A percentile compares a stretch with the other conserved stretches of the same genome.
These are phyloP conservation scores for Drosophila virilis DNA, from an alignment of 1,140 invertebrate species.

Conservation along the genomic window DNA sequence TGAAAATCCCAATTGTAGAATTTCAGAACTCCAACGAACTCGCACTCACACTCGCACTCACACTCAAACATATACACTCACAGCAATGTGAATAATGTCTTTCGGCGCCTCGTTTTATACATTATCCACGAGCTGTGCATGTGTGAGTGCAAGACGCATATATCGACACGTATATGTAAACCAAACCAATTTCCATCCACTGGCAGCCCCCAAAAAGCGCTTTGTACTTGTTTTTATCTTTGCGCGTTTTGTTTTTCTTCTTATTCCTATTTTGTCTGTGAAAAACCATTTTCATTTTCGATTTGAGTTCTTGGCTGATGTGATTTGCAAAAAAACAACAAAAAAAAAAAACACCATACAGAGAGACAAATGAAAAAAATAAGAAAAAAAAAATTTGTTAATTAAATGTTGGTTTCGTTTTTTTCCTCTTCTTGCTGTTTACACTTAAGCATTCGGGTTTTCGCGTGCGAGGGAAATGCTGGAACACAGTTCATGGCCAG, in stretches of 20 bases:
- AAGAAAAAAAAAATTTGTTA: constrained; percentile 22
- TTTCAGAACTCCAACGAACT: constrained; percentile 31
- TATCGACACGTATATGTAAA: constrained; percentile 46
- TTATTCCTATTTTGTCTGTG: constrained; percentile 14
- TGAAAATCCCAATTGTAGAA: constrained; percentile 1
- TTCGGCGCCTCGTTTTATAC: constrained; percentile 76
- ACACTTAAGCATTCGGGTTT: constrained; percentile 42
- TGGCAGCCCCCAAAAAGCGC: constrained; percentile 59
- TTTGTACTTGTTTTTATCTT: constrained; percentile 52
- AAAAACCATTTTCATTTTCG: constrained; percentile 52
- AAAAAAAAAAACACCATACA: neutral
- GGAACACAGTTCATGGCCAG: constrained; percentile 69
- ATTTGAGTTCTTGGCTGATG: constrained; percentile 17
- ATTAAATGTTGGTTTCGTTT: constrained; percentile 37
- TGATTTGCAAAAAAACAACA: constrained; percentile 59
- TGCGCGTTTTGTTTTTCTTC: neutral
- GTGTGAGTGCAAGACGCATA: constrained; percentile 33
- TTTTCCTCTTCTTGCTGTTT: constrained; percentile 49
- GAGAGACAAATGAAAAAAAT: neutral
- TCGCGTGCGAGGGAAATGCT: constrained; percentile 24
- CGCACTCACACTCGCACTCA: constrained; percentile 10
- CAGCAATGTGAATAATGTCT: constrained; percentile 78
- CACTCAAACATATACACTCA: neutral
- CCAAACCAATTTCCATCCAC: constrained; percentile 34
- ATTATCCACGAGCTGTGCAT: constrained; percentile 42